Evolutionary conservation across 1,140 invertebrate species (phyloP).

Genomic region (Diachasmimorpha longicaudata): DNA sequence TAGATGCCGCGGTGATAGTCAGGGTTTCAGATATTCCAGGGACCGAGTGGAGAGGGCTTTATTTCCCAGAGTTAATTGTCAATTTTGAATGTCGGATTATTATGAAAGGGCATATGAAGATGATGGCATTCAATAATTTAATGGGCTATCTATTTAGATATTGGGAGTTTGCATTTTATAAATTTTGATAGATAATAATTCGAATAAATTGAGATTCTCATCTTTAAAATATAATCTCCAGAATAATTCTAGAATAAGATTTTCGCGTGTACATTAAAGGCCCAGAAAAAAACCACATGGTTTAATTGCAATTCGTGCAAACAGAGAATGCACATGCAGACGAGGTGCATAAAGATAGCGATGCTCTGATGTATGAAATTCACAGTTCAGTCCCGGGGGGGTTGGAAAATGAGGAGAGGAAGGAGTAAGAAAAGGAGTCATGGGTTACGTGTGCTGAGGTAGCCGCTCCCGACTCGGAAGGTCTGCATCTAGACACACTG

Average conservation of each 20-base stretch:
- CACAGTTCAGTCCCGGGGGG: slow-evolving; percentile 47
- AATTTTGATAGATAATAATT: no score
- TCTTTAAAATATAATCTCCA: not conserved
- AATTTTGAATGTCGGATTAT: no score
- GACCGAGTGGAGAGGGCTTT: no score
- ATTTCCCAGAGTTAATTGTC: no score
- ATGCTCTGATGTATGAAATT: slow-evolving; percentile 48
- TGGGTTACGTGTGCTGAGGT: not conserved
- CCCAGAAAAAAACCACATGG: not conserved
- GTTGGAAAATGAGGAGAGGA: not conserved
- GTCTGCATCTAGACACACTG: slow-evolving; percentile 1
- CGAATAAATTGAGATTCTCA: no score
- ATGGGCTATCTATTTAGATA: no score
- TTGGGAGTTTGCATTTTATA: no score
- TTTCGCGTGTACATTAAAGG: not conserved
- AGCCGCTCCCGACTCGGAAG: slow-evolving; percentile 5
- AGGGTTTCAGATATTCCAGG: no score
- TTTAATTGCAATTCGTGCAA: slow-evolving; percentile 21
- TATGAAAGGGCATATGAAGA: no score
- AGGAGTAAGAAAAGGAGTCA: not conserved
- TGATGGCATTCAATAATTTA: no score
- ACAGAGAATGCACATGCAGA: slow-evolving; percentile 18
- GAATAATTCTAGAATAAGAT: not conserved
- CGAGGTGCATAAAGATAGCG: slow-evolving; percentile 26
- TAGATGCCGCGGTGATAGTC: slow-evolving; percentile 54